Percentiles rank a stretch among this genome's conserved stretches.
Evolutionary conservation across 1,140 invertebrate species (phyloP).

Genomic region (Neomicropteryx cornuta): DNA sequence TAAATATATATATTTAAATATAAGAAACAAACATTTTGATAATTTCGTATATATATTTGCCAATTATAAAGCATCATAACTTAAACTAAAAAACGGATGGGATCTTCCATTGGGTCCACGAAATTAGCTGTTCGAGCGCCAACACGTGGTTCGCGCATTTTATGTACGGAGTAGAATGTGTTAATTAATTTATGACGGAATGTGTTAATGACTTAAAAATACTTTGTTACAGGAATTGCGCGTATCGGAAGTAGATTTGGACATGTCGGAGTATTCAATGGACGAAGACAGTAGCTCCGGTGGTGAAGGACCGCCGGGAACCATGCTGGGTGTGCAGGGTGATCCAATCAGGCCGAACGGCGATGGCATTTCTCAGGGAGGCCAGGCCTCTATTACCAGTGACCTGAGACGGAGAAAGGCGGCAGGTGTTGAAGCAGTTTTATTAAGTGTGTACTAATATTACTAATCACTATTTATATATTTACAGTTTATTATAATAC

Average conservation of each 20-base stretch:
- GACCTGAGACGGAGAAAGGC: slow-evolving; percentile 9
- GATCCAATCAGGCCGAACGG: too few species aligned
- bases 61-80: too few species aligned
- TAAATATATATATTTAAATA: too few species aligned
- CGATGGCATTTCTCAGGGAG: too few species aligned
- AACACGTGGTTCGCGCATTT: not conserved
- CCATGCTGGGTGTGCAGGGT: slow-evolving; percentile 15
- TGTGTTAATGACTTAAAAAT: not conserved
- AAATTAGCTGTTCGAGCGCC: not conserved
- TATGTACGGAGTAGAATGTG: not conserved
- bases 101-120: not conserved
- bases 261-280: slow-evolving; percentile 32
- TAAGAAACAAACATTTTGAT: too few species aligned
- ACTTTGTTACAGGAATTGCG: slow-evolving; percentile 23
- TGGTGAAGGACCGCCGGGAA: slow-evolving; percentile 22
- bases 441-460: slow-evolving; percentile 5
- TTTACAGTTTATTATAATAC: not conserved
- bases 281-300: slow-evolving; percentile 36
- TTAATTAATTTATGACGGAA: not conserved
- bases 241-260: slow-evolving; percentile 27
- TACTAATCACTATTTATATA: not conserved
- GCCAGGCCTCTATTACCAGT: not conserved
- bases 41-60: too few species aligned
- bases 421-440: slow-evolving; percentile 24
- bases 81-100: not conserved